A percentile compares a stretch with the other conserved stretches of the same genome.
These are phyloP conservation scores for Eclectus roratus DNA, from an alignment of 2,113 vertebrate species.

Conservation along the genomic window DNA sequence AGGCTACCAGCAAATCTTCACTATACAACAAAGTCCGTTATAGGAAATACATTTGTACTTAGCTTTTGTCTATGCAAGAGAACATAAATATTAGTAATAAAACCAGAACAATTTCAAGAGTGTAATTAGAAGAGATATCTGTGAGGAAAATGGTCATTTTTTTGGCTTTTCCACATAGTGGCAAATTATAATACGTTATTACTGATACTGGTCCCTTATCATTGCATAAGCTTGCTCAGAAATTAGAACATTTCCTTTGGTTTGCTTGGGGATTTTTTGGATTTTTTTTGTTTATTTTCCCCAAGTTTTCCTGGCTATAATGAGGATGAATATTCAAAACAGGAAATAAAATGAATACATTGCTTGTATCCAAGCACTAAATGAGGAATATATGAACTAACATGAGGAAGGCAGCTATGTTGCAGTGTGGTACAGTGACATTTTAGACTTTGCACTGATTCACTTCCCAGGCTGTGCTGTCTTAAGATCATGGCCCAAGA, in stretches of 20 bases:
- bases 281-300: too few species aligned
- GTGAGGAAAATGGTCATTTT: background rate
- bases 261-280: background rate
- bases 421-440: background rate
- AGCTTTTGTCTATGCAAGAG: background rate
- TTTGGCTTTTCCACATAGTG: background rate
- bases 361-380: background rate
- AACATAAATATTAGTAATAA: background rate
- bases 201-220: background rate
- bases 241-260: background rate
- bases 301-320: background rate
- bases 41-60: background rate
- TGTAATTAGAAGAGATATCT: background rate
- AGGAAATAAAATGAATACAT: background rate
- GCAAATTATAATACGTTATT: background rate
- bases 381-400: background rate
- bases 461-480: background rate
- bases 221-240: background rate
- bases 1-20: background rate
- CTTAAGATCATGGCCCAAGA: background rate
- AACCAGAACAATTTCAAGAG: background rate
- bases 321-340: background rate
- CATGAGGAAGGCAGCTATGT: background rate
- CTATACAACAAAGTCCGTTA: background rate
- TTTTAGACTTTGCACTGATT: background rate